These are phyloP conservation scores for Hirtodrosophila duncani DNA, from an alignment of 2,888 invertebrate species.

Conservation along the genomic window DNA sequence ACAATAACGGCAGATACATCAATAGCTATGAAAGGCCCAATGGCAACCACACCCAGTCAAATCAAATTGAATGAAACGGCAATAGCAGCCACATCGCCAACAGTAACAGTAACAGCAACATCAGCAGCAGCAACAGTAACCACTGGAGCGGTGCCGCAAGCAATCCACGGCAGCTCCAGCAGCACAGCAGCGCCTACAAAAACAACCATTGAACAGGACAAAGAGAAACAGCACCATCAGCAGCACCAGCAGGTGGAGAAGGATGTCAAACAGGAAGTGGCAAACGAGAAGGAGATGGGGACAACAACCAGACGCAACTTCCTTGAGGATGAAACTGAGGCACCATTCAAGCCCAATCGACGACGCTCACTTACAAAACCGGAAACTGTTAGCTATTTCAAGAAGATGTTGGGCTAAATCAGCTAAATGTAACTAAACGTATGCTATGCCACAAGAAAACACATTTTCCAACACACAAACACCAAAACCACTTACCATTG, in stretches of 20 bases:
- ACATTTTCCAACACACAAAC: slow-evolving; percentile 34
- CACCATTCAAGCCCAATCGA: slow-evolving; percentile 78
- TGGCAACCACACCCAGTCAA: slow-evolving; percentile 42
- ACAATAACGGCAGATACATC: not conserved
- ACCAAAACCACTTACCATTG: not conserved
- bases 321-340: slow-evolving; percentile 76
- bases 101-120: slow-evolving; percentile 19
- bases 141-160: slow-evolving; percentile 13
- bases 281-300: slow-evolving; percentile 22
- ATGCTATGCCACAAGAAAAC: slow-evolving; percentile 33
- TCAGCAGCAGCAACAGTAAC: slow-evolving; percentile 26
- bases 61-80: slow-evolving; percentile 38
- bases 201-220: slow-evolving; percentile 5
- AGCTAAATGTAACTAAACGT: slow-evolving; percentile 31
- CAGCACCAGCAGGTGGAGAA: slow-evolving; percentile 8
- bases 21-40: not conserved
- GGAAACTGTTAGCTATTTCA: slow-evolving; percentile 77
- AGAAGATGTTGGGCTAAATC: slow-evolving; percentile 78
- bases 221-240: too few species aligned
- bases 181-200: slow-evolving; percentile 25
- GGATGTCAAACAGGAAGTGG: slow-evolving; percentile 19
- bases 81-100: slow-evolving; percentile 7
- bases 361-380: slow-evolving; percentile 77
- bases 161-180: slow-evolving; percentile 21
- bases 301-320: slow-evolving; percentile 74